Percentiles rank a stretch among this genome's conserved stretches.
phyloP scores from a whole-genome alignment of 2,797 vertebrate species.

The Denticeps clupeoides region DNA sequence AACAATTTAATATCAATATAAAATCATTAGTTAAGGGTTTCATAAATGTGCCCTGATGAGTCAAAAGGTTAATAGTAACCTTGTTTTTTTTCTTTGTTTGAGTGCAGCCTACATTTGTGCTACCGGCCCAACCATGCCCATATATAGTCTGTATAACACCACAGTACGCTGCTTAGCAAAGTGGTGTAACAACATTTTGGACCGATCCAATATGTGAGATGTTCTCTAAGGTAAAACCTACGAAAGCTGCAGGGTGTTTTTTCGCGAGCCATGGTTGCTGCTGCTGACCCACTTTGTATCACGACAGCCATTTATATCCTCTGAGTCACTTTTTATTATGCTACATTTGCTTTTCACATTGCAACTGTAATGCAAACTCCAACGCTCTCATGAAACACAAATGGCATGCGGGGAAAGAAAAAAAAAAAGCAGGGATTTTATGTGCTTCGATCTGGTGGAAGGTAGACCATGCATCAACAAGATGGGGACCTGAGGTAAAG shows the following conservation, averaged over 20 bases:
- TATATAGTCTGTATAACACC: no score
- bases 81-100: no score
- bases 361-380: slow-evolving; percentile 4
- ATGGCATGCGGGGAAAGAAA: no score
- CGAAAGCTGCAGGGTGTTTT: background rate
- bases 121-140: no score
- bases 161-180: background rate
- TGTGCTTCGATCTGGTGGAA: background rate
- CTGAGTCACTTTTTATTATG: slow-evolving; percentile 13
- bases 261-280: slow-evolving; percentile 9
- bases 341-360: slow-evolving; percentile 11
- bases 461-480: background rate
- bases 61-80: no score
- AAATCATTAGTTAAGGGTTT: no score
- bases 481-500: background rate
- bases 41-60: no score
- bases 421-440: no score
- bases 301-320: slow-evolving; percentile 2
- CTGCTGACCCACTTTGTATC: slow-evolving; percentile 2
- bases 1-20: no score
- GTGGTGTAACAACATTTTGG: background rate
- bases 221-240: background rate
- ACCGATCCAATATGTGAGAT: background rate
- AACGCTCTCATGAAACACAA: background rate
- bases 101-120: no score